phyloP scores from a whole-genome alignment of 2,113 vertebrate species.

The Mirza zaza region DNA sequence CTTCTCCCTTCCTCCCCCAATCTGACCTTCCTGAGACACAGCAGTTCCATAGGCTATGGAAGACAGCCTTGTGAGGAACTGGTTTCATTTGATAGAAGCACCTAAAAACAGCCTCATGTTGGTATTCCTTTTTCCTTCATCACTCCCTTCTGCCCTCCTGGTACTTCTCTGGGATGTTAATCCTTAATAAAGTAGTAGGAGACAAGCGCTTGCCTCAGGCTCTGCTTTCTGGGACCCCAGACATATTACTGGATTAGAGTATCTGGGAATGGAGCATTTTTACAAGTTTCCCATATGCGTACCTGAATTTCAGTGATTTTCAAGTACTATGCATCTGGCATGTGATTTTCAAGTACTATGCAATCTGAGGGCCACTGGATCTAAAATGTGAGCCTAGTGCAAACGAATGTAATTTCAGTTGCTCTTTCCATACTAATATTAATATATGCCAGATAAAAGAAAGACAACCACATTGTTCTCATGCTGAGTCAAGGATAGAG shows the following conservation, averaged over 20 bases:
- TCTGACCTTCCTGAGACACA: not conserved
- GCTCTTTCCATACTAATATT: not conserved
- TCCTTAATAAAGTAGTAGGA: not conserved
- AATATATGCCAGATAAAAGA: not conserved
- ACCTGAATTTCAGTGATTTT: not conserved
- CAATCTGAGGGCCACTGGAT: not conserved
- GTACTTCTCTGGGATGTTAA: not conserved
- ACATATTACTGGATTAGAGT: not conserved
- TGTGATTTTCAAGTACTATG: not conserved
- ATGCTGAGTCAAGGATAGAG: not conserved
- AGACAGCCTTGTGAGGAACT: not conserved
- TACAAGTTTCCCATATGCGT: not conserved
- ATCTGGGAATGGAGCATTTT: not conserved
- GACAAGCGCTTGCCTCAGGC: not conserved
- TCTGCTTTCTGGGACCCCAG: not conserved
- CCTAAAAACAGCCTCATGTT: not conserved
- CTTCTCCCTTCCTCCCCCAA: not conserved
- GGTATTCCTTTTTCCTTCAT: not conserved
- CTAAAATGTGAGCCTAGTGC: not conserved
- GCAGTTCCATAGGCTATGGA: too few species aligned
- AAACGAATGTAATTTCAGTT: not conserved
- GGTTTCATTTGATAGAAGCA: not conserved
- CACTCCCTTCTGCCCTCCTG: not conserved
- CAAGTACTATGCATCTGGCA: not conserved
- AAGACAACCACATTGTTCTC: not conserved